phyloP scores from a whole-genome alignment of 2,888 invertebrate species.

The Fragum fragum region DNA sequence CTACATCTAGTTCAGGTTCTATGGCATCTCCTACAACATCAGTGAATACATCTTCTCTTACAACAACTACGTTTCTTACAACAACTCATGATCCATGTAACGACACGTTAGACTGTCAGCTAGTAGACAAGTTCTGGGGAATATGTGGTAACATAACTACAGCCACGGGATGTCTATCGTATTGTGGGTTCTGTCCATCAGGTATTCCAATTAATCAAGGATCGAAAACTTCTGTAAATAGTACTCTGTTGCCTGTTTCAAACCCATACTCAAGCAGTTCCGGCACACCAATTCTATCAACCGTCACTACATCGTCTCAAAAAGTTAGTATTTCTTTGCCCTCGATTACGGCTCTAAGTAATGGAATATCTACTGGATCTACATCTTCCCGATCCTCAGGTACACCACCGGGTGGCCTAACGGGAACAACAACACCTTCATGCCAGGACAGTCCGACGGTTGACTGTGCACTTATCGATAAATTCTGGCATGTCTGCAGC shows the following conservation, averaged over 20 bases:
- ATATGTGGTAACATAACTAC: conserved; percentile 42
- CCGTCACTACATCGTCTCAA: background rate
- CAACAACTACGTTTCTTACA: background rate
- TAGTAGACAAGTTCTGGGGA: conserved; percentile 38
- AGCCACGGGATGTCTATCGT: conserved; percentile 37
- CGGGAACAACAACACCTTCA: conserved; percentile 23
- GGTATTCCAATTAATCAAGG: conserved; percentile 22
- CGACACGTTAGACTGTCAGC: conserved; percentile 40
- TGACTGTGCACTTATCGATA: conserved; percentile 40
- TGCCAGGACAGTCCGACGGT: conserved; percentile 46
- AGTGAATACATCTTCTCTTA: background rate
- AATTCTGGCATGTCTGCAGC: conserved; percentile 47
- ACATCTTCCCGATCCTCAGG: background rate
- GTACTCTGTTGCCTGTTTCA: conserved; percentile 4
- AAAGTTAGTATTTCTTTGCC: background rate
- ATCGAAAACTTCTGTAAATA: background rate
- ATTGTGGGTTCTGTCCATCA: conserved; percentile 45
- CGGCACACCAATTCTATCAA: background rate
- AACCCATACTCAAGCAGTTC: background rate
- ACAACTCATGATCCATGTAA: conserved; percentile 51
- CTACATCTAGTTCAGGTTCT: background rate
- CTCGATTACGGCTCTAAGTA: background rate
- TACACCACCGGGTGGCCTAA: background rate
- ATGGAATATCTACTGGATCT: background rate
- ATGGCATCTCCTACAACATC: background rate